Evolutionary conservation across 2,113 vertebrate genomes (phyloP).

Genomic region (Calyptommatus sinebrachiatus): DNA sequence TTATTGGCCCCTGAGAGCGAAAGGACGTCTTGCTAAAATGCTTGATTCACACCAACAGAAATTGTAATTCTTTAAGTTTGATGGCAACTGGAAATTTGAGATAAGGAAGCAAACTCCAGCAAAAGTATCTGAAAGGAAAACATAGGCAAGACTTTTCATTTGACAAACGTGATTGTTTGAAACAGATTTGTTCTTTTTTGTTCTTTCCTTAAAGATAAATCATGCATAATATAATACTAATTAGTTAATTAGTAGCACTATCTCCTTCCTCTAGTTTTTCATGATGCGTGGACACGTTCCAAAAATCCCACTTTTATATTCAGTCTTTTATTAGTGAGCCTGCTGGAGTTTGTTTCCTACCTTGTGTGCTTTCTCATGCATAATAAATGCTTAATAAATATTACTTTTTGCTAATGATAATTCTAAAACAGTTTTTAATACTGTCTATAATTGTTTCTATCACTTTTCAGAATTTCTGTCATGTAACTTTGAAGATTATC

Average conservation of each 20-base stretch:
- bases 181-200: background rate
- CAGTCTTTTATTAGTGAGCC: background rate
- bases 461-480: conserved; percentile 15
- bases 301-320: background rate
- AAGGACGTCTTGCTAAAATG: background rate
- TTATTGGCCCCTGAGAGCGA: background rate
- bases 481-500: conserved; percentile 27
- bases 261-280: background rate
- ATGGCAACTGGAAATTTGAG: background rate
- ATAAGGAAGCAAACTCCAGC: background rate
- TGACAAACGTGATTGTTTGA: background rate
- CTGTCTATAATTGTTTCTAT: conserved; percentile 12
- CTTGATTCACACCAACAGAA: background rate
- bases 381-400: conserved; percentile 20
- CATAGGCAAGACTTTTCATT: background rate
- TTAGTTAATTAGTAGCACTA: background rate
- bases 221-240: background rate
- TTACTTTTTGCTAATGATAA: conserved; percentile 11
- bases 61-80: background rate
- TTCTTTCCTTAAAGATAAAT: background rate
- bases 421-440: background rate
- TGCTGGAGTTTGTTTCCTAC: background rate
- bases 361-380: background rate
- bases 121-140: background rate
- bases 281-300: background rate